Conservation (phyloP, 2,113 vertebrate species). For the Raphicerus campestris region DNA sequence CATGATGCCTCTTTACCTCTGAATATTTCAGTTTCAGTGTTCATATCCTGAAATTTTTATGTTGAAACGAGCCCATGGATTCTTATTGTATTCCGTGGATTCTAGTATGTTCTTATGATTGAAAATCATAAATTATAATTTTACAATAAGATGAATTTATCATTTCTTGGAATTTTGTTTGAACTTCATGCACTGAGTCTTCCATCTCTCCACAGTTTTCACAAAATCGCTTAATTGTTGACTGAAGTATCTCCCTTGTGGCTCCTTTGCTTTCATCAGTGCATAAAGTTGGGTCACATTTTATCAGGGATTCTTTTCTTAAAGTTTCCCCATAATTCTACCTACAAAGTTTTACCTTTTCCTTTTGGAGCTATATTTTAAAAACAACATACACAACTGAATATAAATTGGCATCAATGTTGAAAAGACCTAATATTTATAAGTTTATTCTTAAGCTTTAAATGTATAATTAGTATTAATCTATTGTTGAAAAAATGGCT, state of each 20-base stretch:
- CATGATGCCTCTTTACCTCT: not conserved
- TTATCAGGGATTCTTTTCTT: not conserved
- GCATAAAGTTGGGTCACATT: not conserved
- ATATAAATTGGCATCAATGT: not conserved
- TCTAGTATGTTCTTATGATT: not conserved
- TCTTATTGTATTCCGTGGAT: not conserved
- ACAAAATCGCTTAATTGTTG: not conserved
- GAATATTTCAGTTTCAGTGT: constrained; percentile 31
- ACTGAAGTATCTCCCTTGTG: not conserved
- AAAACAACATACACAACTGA: not conserved
- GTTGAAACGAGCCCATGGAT: not conserved
- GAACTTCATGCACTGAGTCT: not conserved
- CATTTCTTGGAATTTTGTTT: not conserved
- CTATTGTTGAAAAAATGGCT: constrained; percentile 12
- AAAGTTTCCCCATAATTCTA: not conserved
- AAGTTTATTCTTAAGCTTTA: not conserved
- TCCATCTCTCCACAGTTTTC: not conserved
- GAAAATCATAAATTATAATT: not conserved
- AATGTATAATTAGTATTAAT: not conserved
- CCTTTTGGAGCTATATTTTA: not conserved
- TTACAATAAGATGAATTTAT: not conserved
- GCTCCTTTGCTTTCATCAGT: not conserved
- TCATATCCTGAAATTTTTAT: constrained; percentile 9
- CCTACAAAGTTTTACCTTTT: constrained; percentile 2
- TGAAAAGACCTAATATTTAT: constrained; percentile 20